Evolutionary conservation across 2,113 vertebrate species (phyloP).

Genomic region (Aythya baeri): DNA sequence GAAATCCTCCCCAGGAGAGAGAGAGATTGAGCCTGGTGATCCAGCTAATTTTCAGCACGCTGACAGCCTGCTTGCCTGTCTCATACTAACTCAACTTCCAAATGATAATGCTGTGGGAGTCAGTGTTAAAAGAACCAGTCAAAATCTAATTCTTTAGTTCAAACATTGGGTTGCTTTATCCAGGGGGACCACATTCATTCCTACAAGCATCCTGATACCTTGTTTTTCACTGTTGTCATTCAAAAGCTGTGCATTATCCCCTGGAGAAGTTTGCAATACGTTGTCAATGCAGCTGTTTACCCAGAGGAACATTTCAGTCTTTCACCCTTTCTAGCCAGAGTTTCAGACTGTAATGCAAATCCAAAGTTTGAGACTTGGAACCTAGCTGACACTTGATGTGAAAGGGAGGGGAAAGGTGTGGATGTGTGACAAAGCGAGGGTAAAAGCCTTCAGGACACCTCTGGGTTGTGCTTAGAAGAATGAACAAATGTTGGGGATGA

Average conservation of each 20-base stretch:
- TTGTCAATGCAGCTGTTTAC: background rate
- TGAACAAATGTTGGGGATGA: background rate
- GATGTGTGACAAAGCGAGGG: background rate
- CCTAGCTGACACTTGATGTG: background rate
- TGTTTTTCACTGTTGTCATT: background rate
- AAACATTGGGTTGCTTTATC: background rate
- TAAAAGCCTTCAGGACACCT: background rate
- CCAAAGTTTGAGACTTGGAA: background rate
- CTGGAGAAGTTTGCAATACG: background rate
- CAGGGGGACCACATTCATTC: background rate
- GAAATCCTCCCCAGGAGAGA: background rate
- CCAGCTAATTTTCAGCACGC: background rate
- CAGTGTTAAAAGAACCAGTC: background rate
- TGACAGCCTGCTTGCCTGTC: background rate
- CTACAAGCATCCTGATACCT: background rate
- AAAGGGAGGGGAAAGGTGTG: background rate
- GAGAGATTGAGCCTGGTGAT: background rate
- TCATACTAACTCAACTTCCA: background rate
- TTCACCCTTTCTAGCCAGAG: background rate
- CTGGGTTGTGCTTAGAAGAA: background rate
- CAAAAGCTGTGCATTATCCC: background rate
- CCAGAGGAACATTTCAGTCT: background rate
- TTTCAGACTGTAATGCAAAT: background rate
- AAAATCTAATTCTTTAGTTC: background rate
- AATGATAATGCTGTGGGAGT: background rate